Conservation (phyloP, 2,888 invertebrate genomes). For the Papilio demoleus region DNA sequence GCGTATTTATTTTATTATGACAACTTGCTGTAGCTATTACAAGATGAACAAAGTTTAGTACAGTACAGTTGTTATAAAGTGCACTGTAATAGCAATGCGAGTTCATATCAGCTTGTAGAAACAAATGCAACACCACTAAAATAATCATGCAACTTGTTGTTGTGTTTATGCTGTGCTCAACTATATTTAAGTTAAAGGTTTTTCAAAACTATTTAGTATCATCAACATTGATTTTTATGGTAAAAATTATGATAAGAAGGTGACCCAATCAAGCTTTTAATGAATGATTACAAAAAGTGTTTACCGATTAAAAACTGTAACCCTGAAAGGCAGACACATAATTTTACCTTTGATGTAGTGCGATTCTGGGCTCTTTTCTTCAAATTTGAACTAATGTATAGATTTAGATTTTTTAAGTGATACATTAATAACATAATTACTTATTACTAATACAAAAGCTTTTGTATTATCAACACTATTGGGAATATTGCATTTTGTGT, state of each 20-base stretch:
- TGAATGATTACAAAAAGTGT: too few relatives aligned
- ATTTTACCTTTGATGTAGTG: too few relatives aligned
- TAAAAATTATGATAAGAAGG: too few relatives aligned
- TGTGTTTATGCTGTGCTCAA: background rate
- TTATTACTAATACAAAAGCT: slow-evolving; percentile 1
- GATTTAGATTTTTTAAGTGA: too few relatives aligned
- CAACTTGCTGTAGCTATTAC: background rate
- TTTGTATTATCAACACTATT: background rate
- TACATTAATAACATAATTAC: background rate
- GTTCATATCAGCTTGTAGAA: background rate
- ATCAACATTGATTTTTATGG: too few relatives aligned
- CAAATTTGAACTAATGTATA: too few relatives aligned
- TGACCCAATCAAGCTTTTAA: background rate
- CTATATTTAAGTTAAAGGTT: too few relatives aligned
- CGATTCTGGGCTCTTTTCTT: too few relatives aligned
- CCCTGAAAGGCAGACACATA: too few relatives aligned
- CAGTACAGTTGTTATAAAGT: background rate
- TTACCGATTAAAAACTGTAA: too few relatives aligned
- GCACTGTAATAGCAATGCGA: slow-evolving; percentile 10
- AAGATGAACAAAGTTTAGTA: background rate
- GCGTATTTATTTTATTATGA: background rate
- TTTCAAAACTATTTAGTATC: too few relatives aligned
- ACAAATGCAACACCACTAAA: background rate
- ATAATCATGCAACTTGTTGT: background rate
- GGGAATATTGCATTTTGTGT: background rate